Evolutionary conservation across 2,113 vertebrate species (phyloP).

Genomic region (Xiphophorus maculatus): DNA sequence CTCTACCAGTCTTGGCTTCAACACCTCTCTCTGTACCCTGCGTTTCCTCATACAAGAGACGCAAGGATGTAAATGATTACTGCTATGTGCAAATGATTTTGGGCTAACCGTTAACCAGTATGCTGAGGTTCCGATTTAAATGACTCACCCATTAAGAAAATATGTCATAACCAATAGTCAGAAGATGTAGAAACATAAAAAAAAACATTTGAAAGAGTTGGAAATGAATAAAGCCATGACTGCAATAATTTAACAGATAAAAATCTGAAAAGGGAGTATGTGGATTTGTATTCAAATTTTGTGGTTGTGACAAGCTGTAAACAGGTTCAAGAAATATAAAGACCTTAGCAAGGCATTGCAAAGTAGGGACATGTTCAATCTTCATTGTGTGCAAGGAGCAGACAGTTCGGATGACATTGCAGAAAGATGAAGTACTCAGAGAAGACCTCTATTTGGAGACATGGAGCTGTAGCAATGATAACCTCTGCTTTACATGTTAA

Average conservation of each 20-base stretch:
- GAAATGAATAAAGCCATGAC: too few species aligned
- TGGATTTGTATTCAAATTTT: not conserved
- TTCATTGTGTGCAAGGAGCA: too few species aligned
- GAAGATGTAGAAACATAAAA: not conserved
- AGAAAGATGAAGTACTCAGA: slow-evolving; percentile 20
- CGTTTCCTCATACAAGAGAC: slow-evolving; percentile 5
- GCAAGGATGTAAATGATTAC: slow-evolving; percentile 33
- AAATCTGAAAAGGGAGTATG: too few species aligned
- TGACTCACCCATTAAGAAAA: not conserved
- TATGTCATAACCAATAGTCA: not conserved
- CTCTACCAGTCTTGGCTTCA: slow-evolving; percentile 6
- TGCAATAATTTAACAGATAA: too few species aligned
- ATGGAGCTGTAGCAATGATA: slow-evolving; percentile 9
- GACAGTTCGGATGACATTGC: slow-evolving; percentile 22
- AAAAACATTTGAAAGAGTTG: not conserved
- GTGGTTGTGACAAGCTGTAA: not conserved
- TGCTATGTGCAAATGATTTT: slow-evolving; percentile 13
- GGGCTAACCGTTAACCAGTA: slow-evolving; percentile 8
- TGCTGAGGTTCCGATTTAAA: slow-evolving; percentile 1
- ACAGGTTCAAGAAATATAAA: not conserved
- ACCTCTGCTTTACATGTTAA: slow-evolving; percentile 28
- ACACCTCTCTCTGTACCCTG: not conserved
- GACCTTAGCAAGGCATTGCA: not conserved
- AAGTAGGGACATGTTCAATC: not conserved
- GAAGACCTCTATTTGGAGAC: slow-evolving; percentile 25